Evolutionary conservation across 2,888 invertebrate species (phyloP), one percentile per base, ranked within the genome.

Genomic region (Bombylius major): DNA sequence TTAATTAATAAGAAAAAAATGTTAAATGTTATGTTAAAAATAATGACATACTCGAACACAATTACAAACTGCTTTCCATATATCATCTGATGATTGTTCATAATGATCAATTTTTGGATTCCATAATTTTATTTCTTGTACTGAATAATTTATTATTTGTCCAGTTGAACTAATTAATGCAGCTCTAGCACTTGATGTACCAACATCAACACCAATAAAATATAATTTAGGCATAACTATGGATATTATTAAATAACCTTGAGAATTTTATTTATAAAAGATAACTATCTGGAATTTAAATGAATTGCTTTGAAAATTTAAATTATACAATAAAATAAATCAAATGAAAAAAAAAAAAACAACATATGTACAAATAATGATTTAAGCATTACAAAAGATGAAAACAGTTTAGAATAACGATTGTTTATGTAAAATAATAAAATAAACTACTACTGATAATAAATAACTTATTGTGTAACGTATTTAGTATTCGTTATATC

Each of bases 151-250:
- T 7, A 82, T 60, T 42, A 91, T 78, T 67, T 81, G 80, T 4
- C 95, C 94, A 54, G 76, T 70, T 7, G 77, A 73, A 54, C 80
- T 75, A 5, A 94, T 86, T 44, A 96, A 74, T 5, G 89, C 94
- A 8, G 90, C 93, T 61, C 97, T 78, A 1, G 82, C 92, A 75
- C 95, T 94, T 13, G 87, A 87, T 4, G 93, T 93, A 6, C 97
- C 97, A 46, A 96, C 94, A 76, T 97, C 97, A 12, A 96, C 89
- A 57, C 92, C 92, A 66, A 92, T 77, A 69, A 87, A 89, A 70
- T 81, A 85, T 23, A 65, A 60, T 55, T 60, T 56, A 32, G 68
- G 60, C 71, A 69, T 69, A 34, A 34, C 3, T 23, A 23, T 23
- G 3, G 3, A 23, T 23, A 2, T 23, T 23, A 23, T 23, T 1